Conservation (phyloP, 2,888 invertebrate genomes). For the Cryptus viduatorius region DNA sequence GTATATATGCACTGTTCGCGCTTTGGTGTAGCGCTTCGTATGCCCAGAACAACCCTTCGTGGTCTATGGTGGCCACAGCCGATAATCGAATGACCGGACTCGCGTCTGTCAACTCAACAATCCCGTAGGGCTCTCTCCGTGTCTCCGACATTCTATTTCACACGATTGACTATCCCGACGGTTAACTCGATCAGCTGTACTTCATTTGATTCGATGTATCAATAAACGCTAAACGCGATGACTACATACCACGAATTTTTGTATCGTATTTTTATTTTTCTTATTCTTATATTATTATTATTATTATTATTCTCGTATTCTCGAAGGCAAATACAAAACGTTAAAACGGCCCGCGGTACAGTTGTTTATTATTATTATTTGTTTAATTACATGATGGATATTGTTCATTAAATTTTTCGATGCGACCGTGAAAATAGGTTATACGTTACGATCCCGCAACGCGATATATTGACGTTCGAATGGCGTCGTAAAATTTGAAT, state of each 20-base stretch:
- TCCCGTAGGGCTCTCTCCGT: constrained; percentile 35
- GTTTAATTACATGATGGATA: constrained; percentile 26
- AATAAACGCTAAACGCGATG: constrained; percentile 10
- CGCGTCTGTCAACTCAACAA: constrained; percentile 51
- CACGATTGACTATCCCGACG: constrained; percentile 27
- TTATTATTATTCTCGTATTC: too few relatives aligned
- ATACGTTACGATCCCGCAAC: constrained; percentile 39
- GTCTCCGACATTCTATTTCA: constrained; percentile 31
- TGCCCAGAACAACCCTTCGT: constrained; percentile 52
- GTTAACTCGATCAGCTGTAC: constrained; percentile 26
- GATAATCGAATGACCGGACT: constrained; percentile 66
- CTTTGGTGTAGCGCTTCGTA: constrained; percentile 4
- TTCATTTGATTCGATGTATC: constrained; percentile 39
- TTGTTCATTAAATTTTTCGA: constrained; percentile 41
- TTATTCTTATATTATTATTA: too few relatives aligned
- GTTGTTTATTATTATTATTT: not conserved
- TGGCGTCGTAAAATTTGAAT: constrained; percentile 71
- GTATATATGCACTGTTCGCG: not conserved
- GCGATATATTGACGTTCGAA: constrained; percentile 76
- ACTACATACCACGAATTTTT: not conserved
- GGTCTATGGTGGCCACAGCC: constrained; percentile 54
- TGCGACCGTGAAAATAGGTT: not conserved
- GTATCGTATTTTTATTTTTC: not conserved
- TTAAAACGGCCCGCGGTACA: too few relatives aligned
- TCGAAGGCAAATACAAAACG: too few relatives aligned